Percentiles rank a stretch among this genome's conserved stretches.
Conservation (phyloP, 2,888 invertebrate genomes). For the Trichopoda pennipes region DNA sequence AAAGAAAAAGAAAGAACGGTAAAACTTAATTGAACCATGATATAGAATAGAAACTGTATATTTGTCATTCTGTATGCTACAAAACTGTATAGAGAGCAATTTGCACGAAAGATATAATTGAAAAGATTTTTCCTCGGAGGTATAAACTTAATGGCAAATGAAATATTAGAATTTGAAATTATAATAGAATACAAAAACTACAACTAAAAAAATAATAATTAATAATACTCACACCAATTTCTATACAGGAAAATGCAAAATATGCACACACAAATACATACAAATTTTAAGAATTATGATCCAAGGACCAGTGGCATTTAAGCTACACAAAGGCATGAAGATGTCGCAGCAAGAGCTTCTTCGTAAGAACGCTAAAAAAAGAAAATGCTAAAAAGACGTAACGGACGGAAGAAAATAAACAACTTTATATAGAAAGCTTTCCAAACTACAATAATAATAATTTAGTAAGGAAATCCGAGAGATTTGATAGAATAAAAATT, state of each 20-base stretch:
- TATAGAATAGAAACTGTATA: constrained; percentile 26
- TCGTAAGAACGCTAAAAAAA: not conserved
- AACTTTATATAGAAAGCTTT: constrained; percentile 53
- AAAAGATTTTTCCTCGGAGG: constrained; percentile 67
- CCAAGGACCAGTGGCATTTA: constrained; percentile 58
- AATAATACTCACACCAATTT: constrained; percentile 19
- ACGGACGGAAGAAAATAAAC: constrained; percentile 58
- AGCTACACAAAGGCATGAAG: constrained; percentile 50
- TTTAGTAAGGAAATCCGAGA: constrained; percentile 62
- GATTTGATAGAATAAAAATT: constrained; percentile 29
- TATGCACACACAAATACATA: constrained; percentile 20
- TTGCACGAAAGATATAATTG: constrained; percentile 63
- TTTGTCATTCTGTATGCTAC: constrained; percentile 10
- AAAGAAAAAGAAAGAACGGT: constrained; percentile 18
- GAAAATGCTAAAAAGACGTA: constrained; percentile 5
- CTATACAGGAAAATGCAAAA: constrained; percentile 20
- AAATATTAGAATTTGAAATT: constrained; percentile 63
- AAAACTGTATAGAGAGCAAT: constrained; percentile 48
- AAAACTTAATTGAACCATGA: constrained; percentile 62
- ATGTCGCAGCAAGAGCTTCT: constrained; percentile 57
- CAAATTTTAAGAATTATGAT: constrained; percentile 3
- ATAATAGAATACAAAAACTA: constrained; percentile 34
- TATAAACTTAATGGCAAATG: constrained; percentile 65
- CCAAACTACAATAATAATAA: constrained; percentile 34
- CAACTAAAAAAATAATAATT: constrained; percentile 7